Conservation (phyloP, 2,797 vertebrate species). For the Garrulus glandarius region DNA sequence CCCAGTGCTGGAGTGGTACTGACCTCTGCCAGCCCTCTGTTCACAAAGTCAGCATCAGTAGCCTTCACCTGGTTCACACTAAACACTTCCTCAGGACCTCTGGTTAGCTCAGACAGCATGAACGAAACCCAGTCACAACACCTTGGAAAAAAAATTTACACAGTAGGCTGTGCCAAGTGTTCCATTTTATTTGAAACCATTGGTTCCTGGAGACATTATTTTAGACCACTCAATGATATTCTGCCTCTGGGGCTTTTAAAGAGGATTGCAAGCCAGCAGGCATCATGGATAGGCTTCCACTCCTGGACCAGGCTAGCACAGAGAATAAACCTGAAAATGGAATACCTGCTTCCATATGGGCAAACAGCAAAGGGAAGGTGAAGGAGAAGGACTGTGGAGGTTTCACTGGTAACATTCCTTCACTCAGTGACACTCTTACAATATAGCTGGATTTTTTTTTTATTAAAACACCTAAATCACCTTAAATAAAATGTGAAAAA, state of each 20-base stretch:
- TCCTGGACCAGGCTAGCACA: background rate
- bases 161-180: background rate
- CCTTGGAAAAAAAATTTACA: fast-evolving
- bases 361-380: background rate
- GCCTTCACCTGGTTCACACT: background rate
- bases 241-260: background rate
- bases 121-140: background rate
- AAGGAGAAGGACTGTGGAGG: background rate
- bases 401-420: background rate
- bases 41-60: background rate
- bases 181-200: background rate
- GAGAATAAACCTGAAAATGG: background rate
- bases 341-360: background rate
- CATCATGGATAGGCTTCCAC: background rate
- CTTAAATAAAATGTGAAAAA: background rate
- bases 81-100: background rate
- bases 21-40: background rate
- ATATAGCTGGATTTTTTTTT: background rate
- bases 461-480: background rate
- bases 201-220: background rate
- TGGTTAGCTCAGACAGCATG: background rate
- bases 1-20: background rate
- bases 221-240: background rate
- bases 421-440: background rate
- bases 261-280: background rate